A percentile compares a stretch with the other conserved stretches of the same genome.
Conservation (phyloP, 2,888 invertebrate genomes). For the Oxycera nigricornis region DNA sequence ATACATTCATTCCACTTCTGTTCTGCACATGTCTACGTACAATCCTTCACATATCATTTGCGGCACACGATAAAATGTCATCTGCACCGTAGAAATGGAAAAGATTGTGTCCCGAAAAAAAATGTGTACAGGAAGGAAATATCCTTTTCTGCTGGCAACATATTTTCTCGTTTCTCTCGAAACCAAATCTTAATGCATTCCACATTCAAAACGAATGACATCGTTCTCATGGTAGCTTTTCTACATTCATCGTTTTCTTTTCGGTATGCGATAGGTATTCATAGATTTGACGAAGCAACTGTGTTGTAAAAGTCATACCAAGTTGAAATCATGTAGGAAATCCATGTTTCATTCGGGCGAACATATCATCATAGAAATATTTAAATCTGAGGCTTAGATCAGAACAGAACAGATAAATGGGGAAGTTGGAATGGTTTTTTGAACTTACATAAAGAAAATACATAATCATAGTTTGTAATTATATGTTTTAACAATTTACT, state of each 20-base stretch:
- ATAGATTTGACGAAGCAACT: too few species aligned
- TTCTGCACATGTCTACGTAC: neutral
- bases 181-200: constrained; percentile 10
- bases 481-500: too few species aligned
- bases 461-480: too few species aligned
- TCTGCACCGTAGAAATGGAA: neutral
- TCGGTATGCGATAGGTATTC: too few species aligned
- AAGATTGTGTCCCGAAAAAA: neutral
- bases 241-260: too few species aligned
- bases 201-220: neutral
- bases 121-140: neutral
- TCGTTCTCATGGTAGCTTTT: neutral
- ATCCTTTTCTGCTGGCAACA: constrained; percentile 6
- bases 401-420: too few species aligned
- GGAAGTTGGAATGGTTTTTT: too few species aligned
- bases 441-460: neutral
- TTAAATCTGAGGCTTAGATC: neutral
- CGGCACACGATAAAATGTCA: neutral
- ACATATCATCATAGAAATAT: neutral
- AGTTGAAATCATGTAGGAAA: neutral
- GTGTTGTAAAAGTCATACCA: too few species aligned
- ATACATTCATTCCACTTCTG: neutral
- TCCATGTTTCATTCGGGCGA: neutral
- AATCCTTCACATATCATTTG: neutral
- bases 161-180: constrained; percentile 13